These are phyloP conservation scores for Brachymystax lenok DNA, from an alignment of 2,797 vertebrate species.

Conservation along the genomic window DNA sequence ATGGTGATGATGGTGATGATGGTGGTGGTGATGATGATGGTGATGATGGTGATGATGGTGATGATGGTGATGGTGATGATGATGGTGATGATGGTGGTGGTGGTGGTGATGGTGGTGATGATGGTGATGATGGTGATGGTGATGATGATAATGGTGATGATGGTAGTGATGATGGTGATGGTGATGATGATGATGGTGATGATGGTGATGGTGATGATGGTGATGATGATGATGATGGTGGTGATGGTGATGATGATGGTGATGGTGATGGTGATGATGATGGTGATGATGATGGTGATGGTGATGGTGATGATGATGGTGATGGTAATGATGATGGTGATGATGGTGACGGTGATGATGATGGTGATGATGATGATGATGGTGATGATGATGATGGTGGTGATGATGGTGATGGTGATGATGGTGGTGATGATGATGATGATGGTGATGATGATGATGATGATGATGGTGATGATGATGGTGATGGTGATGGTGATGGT, in stretches of 20 bases:
- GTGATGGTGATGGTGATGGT: not conserved
- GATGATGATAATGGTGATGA: accelerated
- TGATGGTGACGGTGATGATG: not conserved
- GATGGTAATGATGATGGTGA: too few species aligned
- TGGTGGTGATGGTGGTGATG: too few species aligned
- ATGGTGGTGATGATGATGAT: accelerated
- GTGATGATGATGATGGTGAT: too few species aligned
- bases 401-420: too few species aligned
- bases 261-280: too few species aligned
- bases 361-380: not conserved
- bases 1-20: accelerated
- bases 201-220: accelerated
- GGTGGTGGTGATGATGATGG: accelerated
- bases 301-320: accelerated
- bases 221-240: too few species aligned
- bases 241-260: too few species aligned
- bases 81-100: accelerated
- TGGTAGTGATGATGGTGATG: too few species aligned
- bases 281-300: too few species aligned
- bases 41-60: accelerated
- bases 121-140: accelerated
- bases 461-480: not conserved
- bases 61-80: accelerated
- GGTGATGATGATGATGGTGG: too few species aligned
- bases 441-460: too few species aligned